These are phyloP conservation scores for Tipula helvola DNA, from an alignment of 2,888 invertebrate species.

Conservation along the genomic window DNA sequence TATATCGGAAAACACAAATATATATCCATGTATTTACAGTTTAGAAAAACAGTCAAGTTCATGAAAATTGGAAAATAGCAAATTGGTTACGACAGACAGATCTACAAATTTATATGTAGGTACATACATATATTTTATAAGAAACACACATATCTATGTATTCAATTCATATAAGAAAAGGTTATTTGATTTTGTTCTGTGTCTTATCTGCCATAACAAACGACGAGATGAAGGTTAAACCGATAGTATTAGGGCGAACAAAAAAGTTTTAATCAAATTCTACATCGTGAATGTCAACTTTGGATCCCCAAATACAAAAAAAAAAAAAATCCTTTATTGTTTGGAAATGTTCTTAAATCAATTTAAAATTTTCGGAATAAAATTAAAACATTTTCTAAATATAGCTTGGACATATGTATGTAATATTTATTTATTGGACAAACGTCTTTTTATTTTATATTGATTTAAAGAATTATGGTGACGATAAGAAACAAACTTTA, in stretches of 20 bases:
- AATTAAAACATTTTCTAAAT: not conserved
- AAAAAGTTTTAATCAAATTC: not conserved
- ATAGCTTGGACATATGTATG: not conserved
- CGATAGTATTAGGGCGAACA: not conserved
- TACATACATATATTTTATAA: not conserved
- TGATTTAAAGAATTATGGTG: not conserved
- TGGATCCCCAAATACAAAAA: not conserved
- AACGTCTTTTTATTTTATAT: not conserved
- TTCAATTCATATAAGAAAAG: not conserved
- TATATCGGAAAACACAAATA: not conserved
- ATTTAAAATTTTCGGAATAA: not conserved
- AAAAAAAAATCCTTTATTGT: not conserved
- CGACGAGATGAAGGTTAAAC: not conserved
- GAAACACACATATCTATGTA: not conserved
- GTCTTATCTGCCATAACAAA: not conserved
- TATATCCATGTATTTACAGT: not conserved
- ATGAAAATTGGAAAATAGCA: not conserved
- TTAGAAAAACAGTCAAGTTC: not conserved
- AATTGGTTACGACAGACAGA: not conserved
- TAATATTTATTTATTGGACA: not conserved
- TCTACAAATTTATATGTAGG: not conserved
- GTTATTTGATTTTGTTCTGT: not conserved
- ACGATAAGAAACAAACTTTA: too few species aligned
- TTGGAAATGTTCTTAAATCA: not conserved
- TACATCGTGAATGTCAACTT: not conserved